phyloP scores from a whole-genome alignment of 2,888 invertebrate genomes.

The Melanargia galathea region DNA sequence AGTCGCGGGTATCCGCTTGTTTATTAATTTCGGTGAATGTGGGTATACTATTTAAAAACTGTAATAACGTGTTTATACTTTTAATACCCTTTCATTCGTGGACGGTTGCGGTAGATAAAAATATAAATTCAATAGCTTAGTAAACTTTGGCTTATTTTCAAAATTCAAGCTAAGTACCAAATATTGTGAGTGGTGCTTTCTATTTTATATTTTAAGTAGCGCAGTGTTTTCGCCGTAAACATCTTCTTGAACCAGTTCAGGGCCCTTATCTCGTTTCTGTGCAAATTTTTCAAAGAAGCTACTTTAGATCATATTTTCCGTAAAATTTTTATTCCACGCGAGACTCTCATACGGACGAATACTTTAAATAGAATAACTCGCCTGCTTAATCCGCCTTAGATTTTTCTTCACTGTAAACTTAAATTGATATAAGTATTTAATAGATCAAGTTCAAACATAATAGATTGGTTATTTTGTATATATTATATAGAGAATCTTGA shows the following conservation, averaged over 20 bases:
- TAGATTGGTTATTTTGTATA: neutral
- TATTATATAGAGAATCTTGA: too few relatives aligned
- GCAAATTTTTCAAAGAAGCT: conserved; percentile 22
- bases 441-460: too few relatives aligned
- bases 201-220: conserved; percentile 5
- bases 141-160: too few relatives aligned
- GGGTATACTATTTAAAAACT: too few relatives aligned
- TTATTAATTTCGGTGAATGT: too few relatives aligned
- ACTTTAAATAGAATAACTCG: conserved; percentile 7
- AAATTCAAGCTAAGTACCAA: neutral
- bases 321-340: conserved; percentile 21
- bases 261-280: conserved; percentile 21
- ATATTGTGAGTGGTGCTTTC: conserved; percentile 5
- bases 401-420: neutral
- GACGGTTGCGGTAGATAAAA: neutral
- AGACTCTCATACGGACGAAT: conserved; percentile 17
- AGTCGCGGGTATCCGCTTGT: too few relatives aligned
- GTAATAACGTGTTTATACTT: too few relatives aligned
- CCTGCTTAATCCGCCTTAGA: neutral
- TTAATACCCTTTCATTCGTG: too few relatives aligned
- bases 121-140: neutral
- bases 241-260: conserved; percentile 18
- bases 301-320: conserved; percentile 19
- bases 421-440: neutral
- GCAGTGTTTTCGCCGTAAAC: conserved; percentile 20